Base-by-base conservation (phyloP, 2,797 vertebrate species). In the Phylloscopus collybita region DNA sequence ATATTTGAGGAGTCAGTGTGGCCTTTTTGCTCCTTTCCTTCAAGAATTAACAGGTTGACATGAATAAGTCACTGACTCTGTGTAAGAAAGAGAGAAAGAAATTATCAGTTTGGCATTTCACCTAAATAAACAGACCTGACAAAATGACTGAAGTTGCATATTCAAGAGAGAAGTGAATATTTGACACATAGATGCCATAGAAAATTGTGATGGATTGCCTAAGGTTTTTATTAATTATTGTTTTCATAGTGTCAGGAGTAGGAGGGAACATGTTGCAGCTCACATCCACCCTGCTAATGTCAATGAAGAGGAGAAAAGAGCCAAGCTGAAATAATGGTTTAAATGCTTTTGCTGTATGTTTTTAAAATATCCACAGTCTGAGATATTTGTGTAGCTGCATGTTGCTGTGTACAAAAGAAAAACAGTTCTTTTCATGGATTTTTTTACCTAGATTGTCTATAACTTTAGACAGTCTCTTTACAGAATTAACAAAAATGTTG, bases 171-270 rank as follows among this genome's bases (percentile, higher is more conserved):
- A 71, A 66, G 23, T 78, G 45, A 38, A 30, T 57, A 40, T 73
- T 25, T 89, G 86, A 94, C 49, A 85, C 27, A 65, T 7, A 61
- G 14, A 69, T 87, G 47, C n/a, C 61, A 57, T 18, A 88, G 50
- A 86, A 93, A 93, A 93, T 78, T 44, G 50, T 92, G 75, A 94
- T 87, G 83, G 82, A 85, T 89, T 76, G 65, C 65, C 61, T 74
- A 17, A 10, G 7, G 3, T 57, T 65, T 56, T 20, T 75, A 59
- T 81, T 70, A 69, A 36, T 93, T 80, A 22, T 50, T 89, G 30
- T 90, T 94, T 61, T 93, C n/a, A 56, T 49, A 51, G 25, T 83
- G 36, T 78, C 45, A 82, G 53, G 65, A 61, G 42, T 59, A 50
- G 42, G 32, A 82, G 32, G 11, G 23, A 76, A 67, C 3, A 44